phyloP scores from a whole-genome alignment of 2,888 invertebrate genomes.

The Tyria jacobaeae region DNA sequence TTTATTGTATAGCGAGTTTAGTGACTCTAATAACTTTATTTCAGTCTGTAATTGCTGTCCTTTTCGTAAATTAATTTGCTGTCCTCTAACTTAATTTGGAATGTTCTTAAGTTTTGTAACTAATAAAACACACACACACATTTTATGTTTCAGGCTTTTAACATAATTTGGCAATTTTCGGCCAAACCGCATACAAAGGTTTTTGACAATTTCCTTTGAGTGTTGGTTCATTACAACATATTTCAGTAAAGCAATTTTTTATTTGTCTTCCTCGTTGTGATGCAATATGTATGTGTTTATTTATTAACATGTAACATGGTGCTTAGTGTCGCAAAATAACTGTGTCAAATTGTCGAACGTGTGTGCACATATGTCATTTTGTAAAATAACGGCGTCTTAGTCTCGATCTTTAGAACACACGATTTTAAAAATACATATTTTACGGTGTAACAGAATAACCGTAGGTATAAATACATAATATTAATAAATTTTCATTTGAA shows the following conservation, averaged over 20 bases:
- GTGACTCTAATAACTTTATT: too few relatives aligned
- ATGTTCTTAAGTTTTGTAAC: too few relatives aligned
- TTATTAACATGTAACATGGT: slow-evolving; percentile 21
- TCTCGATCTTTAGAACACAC: not conserved
- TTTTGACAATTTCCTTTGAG: not conserved
- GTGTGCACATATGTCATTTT: slow-evolving; percentile 23
- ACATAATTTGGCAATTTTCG: too few relatives aligned
- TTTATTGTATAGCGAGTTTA: too few relatives aligned
- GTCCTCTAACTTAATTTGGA: too few relatives aligned
- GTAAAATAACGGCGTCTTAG: slow-evolving; percentile 13
- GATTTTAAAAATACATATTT: not conserved
- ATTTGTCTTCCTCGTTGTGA: slow-evolving; percentile 1
- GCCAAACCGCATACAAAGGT: too few relatives aligned
- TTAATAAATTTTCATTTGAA: too few relatives aligned
- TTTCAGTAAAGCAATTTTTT: not conserved
- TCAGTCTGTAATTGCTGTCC: too few relatives aligned
- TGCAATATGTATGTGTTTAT: slow-evolving; percentile 7
- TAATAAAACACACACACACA: too few relatives aligned
- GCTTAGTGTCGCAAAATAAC: slow-evolving; percentile 30
- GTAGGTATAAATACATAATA: too few relatives aligned
- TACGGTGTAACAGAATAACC: not conserved
- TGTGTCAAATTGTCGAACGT: slow-evolving; percentile 35
- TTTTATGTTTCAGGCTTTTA: too few relatives aligned
- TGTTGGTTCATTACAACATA: not conserved
- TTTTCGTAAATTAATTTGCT: too few relatives aligned